phyloP scores from a whole-genome alignment of 92 coral and sea anemone species.

The Paramuricea clavata region DNA sequence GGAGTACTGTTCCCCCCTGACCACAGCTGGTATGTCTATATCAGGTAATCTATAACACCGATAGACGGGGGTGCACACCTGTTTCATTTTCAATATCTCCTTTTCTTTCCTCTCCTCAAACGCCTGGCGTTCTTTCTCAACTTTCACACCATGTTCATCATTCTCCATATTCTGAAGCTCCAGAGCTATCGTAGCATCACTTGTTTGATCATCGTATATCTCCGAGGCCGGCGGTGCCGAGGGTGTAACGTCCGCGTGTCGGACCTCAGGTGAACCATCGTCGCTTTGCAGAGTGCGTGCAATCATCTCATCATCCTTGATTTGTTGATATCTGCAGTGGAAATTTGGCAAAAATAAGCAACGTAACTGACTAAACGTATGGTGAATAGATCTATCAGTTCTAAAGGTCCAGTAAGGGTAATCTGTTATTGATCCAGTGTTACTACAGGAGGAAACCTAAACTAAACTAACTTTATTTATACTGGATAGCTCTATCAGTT shows the following conservation, averaged over 20 bases:
- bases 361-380: too few relatives aligned
- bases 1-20: background rate
- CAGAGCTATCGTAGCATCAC: slow-evolving; percentile 56
- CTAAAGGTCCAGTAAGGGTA: too few relatives aligned
- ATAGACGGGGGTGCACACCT: slow-evolving; percentile 28
- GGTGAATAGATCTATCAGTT: too few relatives aligned
- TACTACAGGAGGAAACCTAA: too few relatives aligned
- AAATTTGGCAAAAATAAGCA: too few relatives aligned
- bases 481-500: too few relatives aligned
- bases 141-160: slow-evolving; percentile 42
- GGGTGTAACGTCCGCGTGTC: slow-evolving; percentile 9
- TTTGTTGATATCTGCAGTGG: slow-evolving; percentile 56
- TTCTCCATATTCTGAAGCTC: slow-evolving; percentile 59
- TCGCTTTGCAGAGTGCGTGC: slow-evolving; percentile 81
- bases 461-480: too few relatives aligned
- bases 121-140: slow-evolving; percentile 48
- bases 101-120: slow-evolving; percentile 56
- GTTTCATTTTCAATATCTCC: slow-evolving; percentile 63
- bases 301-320: slow-evolving; percentile 73
- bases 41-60: background rate
- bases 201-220: background rate
- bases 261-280: slow-evolving; percentile 28
- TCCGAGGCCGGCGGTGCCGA: slow-evolving; percentile 43
- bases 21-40: background rate
- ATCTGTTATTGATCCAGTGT: too few relatives aligned